Evolutionary conservation across 2,888 invertebrate genomes (phyloP).

Genomic region (Eurytoma californica): DNA sequence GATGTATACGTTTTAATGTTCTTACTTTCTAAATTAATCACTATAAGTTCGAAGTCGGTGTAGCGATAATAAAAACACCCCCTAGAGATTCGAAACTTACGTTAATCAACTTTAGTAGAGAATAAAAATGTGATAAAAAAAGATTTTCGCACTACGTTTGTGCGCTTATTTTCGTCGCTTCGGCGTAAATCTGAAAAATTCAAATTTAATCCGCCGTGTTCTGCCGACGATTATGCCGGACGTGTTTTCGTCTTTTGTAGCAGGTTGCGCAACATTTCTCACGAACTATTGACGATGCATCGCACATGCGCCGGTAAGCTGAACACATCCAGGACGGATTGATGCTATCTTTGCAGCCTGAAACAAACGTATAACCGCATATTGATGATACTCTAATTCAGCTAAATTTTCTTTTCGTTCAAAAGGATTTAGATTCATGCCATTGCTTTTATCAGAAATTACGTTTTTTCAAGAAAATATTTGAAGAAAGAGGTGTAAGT

Average conservation of each 20-base stretch:
- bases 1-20: too few relatives aligned
- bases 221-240: constrained; percentile 62
- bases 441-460: too few relatives aligned
- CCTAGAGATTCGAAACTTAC: not conserved
- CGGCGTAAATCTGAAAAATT: not conserved
- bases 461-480: too few relatives aligned
- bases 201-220: constrained; percentile 40
- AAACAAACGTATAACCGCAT: constrained; percentile 31
- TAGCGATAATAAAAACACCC: not conserved
- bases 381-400: too few relatives aligned
- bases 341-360: constrained; percentile 69
- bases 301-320: constrained; percentile 69
- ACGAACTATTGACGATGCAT: constrained; percentile 65
- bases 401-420: too few relatives aligned
- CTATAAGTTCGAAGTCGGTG: not conserved
- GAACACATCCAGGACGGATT: constrained; percentile 65
- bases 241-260: constrained; percentile 65
- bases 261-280: constrained; percentile 70
- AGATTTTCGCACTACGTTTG: not conserved
- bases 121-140: not conserved
- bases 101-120: constrained; percentile 7
- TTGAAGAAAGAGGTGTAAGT: too few relatives aligned
- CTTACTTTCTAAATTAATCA: too few relatives aligned
- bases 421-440: too few relatives aligned
- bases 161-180: not conserved